Percentiles rank a stretch among this genome's conserved stretches.
These are phyloP conservation scores for Fistularia commersonii DNA, from an alignment of 2,797 vertebrate genomes.

Conservation along the genomic window DNA sequence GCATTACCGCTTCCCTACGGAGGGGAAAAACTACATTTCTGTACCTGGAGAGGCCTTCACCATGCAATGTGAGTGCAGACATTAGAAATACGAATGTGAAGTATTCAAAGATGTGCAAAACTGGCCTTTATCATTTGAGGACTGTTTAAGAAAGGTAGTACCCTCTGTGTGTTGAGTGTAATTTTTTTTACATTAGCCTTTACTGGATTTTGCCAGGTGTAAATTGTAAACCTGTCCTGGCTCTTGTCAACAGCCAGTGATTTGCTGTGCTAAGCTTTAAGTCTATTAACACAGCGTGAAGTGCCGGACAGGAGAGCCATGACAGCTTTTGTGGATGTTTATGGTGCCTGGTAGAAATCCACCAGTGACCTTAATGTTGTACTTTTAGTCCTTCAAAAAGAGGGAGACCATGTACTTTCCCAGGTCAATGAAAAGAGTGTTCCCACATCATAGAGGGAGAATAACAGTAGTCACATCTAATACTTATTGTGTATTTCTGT, in stretches of 20 bases:
- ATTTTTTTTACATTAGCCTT: slow-evolving; percentile 30
- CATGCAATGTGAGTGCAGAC: slow-evolving; percentile 79
- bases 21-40: slow-evolving; percentile 87
- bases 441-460: slow-evolving; percentile 31
- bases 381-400: slow-evolving; percentile 52
- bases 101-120: slow-evolving; percentile 4
- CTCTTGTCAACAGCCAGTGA: slow-evolving; percentile 53
- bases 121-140: slow-evolving; percentile 2
- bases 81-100: slow-evolving; percentile 6
- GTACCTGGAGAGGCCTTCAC: slow-evolving; percentile 88
- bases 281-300: slow-evolving; percentile 27
- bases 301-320: slow-evolving; percentile 46
- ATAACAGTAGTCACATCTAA: slow-evolving; percentile 66
- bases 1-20: slow-evolving; percentile 87
- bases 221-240: slow-evolving; percentile 46
- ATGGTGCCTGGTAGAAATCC: slow-evolving; percentile 45
- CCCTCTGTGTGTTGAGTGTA: slow-evolving; percentile 24
- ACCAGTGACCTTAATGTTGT: slow-evolving; percentile 62
- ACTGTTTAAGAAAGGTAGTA: slow-evolving; percentile 19
- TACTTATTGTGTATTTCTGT: slow-evolving; percentile 55
- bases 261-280: slow-evolving; percentile 60
- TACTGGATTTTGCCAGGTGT: slow-evolving; percentile 53
- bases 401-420: slow-evolving; percentile 43
- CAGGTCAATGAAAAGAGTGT: slow-evolving; percentile 51
- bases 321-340: slow-evolving; percentile 60